Evolutionary conservation across 92 coral and sea anemone species (phyloP).

Genomic region (Epizoanthus illoricatus): DNA sequence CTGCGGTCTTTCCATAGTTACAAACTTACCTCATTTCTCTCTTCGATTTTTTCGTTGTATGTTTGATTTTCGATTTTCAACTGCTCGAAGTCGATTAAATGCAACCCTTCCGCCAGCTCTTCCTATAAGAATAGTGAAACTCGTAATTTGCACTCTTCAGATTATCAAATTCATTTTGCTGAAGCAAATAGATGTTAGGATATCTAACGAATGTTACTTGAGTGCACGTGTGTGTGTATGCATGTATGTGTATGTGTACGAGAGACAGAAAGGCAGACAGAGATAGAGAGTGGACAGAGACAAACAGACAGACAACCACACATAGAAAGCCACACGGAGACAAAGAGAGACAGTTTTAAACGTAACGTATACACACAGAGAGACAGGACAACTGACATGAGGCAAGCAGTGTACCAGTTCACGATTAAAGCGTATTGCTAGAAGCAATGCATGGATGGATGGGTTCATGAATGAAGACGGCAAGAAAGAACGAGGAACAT

Average conservation of each 20-base stretch:
- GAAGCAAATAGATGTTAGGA: no score
- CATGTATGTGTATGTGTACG: background rate
- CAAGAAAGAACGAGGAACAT: background rate
- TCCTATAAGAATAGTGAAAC: conserved; percentile 56
- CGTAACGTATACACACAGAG: no score
- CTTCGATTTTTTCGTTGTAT: conserved; percentile 97
- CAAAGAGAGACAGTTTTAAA: no score
- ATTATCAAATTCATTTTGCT: background rate
- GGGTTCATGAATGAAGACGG: no score
- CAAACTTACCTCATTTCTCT: conserved; percentile 86
- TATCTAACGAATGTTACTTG: background rate
- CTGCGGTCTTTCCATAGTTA: background rate
- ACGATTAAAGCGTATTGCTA: no score
- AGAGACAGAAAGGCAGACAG: background rate
- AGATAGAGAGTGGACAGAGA: background rate
- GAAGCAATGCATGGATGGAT: no score
- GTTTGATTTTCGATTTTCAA: conserved; percentile 98
- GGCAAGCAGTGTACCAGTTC: no score
- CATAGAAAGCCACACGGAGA: no score
- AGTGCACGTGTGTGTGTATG: background rate
- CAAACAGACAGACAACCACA: no score
- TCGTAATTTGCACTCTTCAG: background rate
- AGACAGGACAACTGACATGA: no score
- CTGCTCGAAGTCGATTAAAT: conserved; percentile 98
- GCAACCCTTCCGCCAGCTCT: conserved; percentile 97